These are phyloP conservation scores for Denticeps clupeoides DNA, from an alignment of 2,797 vertebrate genomes.

Conservation along the genomic window DNA sequence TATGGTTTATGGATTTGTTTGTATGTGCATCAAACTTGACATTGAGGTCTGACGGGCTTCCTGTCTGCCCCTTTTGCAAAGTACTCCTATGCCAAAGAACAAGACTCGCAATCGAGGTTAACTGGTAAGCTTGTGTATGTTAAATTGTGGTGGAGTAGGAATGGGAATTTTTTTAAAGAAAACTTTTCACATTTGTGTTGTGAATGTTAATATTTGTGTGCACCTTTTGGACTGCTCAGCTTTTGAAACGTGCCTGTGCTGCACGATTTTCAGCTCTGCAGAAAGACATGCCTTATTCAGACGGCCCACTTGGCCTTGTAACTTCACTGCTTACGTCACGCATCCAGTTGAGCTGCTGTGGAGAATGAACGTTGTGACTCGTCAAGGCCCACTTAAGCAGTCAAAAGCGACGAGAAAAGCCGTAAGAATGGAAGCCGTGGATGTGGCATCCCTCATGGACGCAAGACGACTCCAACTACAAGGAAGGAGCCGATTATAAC, in stretches of 20 bases:
- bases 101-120: conserved; percentile 20
- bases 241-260: background rate
- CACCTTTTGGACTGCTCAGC: conserved; percentile 26
- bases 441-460: background rate
- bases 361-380: too few relatives aligned
- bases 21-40: conserved; percentile 22
- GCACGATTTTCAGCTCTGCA: too few relatives aligned
- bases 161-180: conserved; percentile 10
- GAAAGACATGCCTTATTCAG: too few relatives aligned
- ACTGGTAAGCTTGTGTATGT: conserved; percentile 13
- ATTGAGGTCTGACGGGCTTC: conserved; percentile 25
- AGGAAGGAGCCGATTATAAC: conserved; percentile 13
- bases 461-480: conserved; percentile 10
- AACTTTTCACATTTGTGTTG: conserved; percentile 25
- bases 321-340: too few relatives aligned
- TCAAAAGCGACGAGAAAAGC: too few relatives aligned
- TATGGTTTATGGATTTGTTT: conserved; percentile 21
- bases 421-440: background rate
- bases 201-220: conserved; percentile 32
- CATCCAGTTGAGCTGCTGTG: too few relatives aligned
- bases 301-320: too few relatives aligned
- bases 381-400: too few relatives aligned
- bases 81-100: conserved; percentile 24
- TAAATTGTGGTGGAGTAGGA: conserved; percentile 4
- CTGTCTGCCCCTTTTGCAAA: conserved; percentile 17